Evolutionary conservation across 2,888 invertebrate species (phyloP).

Genomic region (Saturnia pavonia): DNA sequence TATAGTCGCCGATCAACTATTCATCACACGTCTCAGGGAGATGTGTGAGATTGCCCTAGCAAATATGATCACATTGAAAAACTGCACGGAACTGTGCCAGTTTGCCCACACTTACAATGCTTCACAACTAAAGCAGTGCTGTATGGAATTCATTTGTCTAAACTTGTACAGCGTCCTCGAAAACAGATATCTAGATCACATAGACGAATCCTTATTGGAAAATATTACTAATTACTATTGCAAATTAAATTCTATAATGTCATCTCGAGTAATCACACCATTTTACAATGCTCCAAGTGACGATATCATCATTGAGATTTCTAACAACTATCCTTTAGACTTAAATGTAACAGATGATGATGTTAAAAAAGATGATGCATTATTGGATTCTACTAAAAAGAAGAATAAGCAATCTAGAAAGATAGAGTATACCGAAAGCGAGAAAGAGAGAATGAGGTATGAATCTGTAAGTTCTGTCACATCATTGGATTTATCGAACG

Average conservation of each 20-base stretch:
- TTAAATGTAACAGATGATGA: conserved; percentile 77
- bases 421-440: conserved; percentile 73
- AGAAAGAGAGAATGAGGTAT: conserved; percentile 66
- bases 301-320: conserved; percentile 74
- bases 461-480: conserved; percentile 71
- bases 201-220: conserved; percentile 83
- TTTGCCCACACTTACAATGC: conserved; percentile 90
- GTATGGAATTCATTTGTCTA: conserved; percentile 89
- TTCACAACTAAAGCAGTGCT: conserved; percentile 85
- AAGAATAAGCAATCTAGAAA: conserved; percentile 70
- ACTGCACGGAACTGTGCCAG: conserved; percentile 88
- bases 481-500: conserved; percentile 66
- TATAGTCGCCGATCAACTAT: conserved; percentile 90
- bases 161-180: conserved; percentile 89
- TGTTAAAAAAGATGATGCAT: conserved; percentile 69
- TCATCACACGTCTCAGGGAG: conserved; percentile 86
- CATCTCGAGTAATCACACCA: conserved; percentile 86
- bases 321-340: conserved; percentile 66
- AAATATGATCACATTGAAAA: conserved; percentile 86
- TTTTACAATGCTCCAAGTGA: conserved; percentile 84
- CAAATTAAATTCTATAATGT: conserved; percentile 81
- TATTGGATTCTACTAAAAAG: conserved; percentile 58
- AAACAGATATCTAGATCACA: conserved; percentile 83
- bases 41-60: conserved; percentile 86
- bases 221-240: conserved; percentile 87